phyloP scores from a whole-genome alignment of 1,140 invertebrate species.

The Temnothorax longispinosus region DNA sequence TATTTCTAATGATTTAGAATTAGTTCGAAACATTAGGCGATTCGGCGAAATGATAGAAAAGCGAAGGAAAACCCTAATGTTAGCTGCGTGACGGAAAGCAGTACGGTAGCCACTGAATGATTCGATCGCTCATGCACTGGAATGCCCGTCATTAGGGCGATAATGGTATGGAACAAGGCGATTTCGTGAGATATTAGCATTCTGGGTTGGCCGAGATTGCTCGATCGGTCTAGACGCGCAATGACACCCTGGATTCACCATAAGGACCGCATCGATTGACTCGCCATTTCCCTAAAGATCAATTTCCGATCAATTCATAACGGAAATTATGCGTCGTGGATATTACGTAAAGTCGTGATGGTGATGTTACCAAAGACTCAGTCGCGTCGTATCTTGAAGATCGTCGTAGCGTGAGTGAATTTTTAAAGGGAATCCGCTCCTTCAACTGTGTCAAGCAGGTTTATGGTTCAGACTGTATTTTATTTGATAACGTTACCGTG shows the following conservation, averaged over 20 bases:
- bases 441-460: neutral
- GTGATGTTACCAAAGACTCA: neutral
- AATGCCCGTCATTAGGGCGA: constrained; percentile 62
- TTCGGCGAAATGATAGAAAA: neutral
- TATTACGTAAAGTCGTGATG: constrained; percentile 50
- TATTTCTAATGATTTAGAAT: neutral
- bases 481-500: neutral
- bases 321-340: constrained; percentile 46
- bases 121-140: constrained; percentile 13
- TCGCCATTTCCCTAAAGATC: constrained; percentile 37
- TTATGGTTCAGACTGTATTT: neutral
- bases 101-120: constrained; percentile 29
- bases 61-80: constrained; percentile 7
- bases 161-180: constrained; percentile 50
- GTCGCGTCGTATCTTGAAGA: neutral
- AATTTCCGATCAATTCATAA: constrained; percentile 56
- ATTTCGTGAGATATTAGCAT: constrained; percentile 61
- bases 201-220: constrained; percentile 32
- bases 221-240: constrained; percentile 26
- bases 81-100: constrained; percentile 33
- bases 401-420: constrained; percentile 14
- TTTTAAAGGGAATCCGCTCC: constrained; percentile 25
- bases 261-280: constrained; percentile 13
- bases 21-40: neutral
- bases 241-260: constrained; percentile 52